Evolutionary conservation across 2,888 invertebrate genomes (phyloP).

Genomic region (Hirtodrosophila trivittata): DNA sequence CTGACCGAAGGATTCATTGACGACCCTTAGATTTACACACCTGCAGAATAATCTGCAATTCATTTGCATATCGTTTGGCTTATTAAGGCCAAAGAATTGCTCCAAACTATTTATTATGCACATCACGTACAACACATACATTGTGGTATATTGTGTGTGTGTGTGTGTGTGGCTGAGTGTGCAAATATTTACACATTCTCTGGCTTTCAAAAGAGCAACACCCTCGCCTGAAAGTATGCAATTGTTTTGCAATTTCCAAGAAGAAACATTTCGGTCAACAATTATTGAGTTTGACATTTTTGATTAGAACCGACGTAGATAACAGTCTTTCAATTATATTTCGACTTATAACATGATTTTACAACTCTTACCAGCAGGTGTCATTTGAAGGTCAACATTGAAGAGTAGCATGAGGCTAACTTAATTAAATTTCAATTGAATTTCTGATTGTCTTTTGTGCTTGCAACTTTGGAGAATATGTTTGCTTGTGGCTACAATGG

Average conservation of each 20-base stretch:
- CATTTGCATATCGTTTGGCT: conserved; percentile 42
- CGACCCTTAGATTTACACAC: conserved; percentile 7
- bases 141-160: conserved; percentile 13
- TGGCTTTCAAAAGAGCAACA: conserved; percentile 2
- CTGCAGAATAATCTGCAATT: conserved; percentile 9
- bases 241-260: too few relatives aligned
- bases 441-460: conserved; percentile 39
- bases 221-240: too few relatives aligned
- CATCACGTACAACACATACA: conserved; percentile 25
- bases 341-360: not conserved
- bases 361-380: not conserved
- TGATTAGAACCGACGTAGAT: too few relatives aligned
- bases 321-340: too few relatives aligned
- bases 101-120: conserved; percentile 15
- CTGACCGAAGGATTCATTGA: conserved; percentile 1
- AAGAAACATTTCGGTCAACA: too few relatives aligned
- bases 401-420: not conserved
- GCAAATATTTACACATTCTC: not conserved
- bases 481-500: conserved; percentile 7
- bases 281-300: too few relatives aligned
- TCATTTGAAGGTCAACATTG: not conserved
- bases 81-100: conserved; percentile 1
- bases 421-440: conserved; percentile 47
- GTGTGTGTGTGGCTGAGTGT: conserved; percentile 12
- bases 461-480: conserved; percentile 4